These are phyloP conservation scores for Perdita meconis DNA, from an alignment of 2,888 invertebrate species.

Conservation along the genomic window DNA sequence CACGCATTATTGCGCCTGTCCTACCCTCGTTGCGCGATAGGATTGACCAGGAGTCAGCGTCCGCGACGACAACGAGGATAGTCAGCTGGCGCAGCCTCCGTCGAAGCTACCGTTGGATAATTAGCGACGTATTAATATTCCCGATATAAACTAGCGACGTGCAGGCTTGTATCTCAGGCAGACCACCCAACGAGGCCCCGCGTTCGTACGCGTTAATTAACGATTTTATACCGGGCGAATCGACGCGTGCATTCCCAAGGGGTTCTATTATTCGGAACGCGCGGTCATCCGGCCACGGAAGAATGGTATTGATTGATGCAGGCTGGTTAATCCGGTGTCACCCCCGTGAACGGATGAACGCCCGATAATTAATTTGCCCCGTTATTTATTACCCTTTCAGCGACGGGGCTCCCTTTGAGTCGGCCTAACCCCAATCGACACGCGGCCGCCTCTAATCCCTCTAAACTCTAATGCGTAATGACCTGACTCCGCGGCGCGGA, in stretches of 20 bases:
- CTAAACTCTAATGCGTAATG: not conserved
- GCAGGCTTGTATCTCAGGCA: conserved; percentile 31
- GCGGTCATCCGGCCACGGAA: not conserved
- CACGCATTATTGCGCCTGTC: conserved; percentile 40
- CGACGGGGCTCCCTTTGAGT: not conserved
- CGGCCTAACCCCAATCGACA: not conserved
- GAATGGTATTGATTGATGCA: conserved; percentile 25
- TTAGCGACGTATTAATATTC: conserved; percentile 60
- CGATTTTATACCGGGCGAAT: conserved; percentile 41
- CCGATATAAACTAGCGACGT: conserved; percentile 54
- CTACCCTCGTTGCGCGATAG: conserved; percentile 1
- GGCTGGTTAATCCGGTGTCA: conserved; percentile 9
- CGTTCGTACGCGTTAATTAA: conserved; percentile 51
- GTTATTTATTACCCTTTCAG: conserved; percentile 26
- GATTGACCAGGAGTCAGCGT: conserved; percentile 22
- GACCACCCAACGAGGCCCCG: conserved; percentile 55
- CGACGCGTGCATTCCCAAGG: not conserved
- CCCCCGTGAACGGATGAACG: not conserved
- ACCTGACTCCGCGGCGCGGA: not conserved
- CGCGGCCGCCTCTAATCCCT: not conserved
- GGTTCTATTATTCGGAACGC: conserved; percentile 24
- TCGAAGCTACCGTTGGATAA: conserved; percentile 51
- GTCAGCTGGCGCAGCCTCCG: conserved; percentile 43
- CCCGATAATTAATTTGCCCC: conserved; percentile 30
- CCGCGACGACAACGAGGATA: conserved; percentile 20